Percentiles rank a stretch among this genome's conserved stretches.
These are phyloP conservation scores for Myiozetetes cayanensis DNA, from an alignment of 2,113 vertebrate species.

Conservation along the genomic window DNA sequence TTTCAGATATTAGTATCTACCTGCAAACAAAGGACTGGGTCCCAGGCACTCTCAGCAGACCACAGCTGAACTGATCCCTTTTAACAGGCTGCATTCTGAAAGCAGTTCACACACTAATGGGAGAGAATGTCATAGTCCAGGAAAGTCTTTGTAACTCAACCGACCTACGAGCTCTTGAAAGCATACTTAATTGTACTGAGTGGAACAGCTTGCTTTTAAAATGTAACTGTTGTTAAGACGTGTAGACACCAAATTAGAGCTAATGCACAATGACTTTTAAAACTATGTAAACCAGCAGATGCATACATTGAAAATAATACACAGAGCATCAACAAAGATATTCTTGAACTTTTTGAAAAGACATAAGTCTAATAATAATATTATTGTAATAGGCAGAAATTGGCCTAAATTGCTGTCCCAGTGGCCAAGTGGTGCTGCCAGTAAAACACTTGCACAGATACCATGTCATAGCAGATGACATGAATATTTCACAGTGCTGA, in stretches of 20 bases:
- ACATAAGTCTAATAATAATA: neutral
- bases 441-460: neutral
- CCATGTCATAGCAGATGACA: neutral
- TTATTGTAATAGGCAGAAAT: neutral
- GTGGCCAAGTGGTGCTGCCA: neutral
- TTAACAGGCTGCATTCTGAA: neutral
- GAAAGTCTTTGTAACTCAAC: neutral
- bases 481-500: neutral
- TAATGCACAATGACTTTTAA: neutral
- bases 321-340: neutral
- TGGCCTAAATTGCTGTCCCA: neutral
- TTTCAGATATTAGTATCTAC: neutral
- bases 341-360: constrained; percentile 14
- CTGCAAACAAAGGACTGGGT: neutral
- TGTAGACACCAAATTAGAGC: neutral
- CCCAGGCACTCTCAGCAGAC: neutral
- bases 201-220: neutral
- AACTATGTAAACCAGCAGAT: neutral
- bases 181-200: neutral
- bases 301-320: neutral
- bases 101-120: neutral
- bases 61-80: neutral
- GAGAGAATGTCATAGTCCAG: neutral
- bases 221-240: neutral
- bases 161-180: neutral